These are phyloP conservation scores for Hestina assimilis DNA, from an alignment of 1,140 invertebrate species.

Conservation along the genomic window DNA sequence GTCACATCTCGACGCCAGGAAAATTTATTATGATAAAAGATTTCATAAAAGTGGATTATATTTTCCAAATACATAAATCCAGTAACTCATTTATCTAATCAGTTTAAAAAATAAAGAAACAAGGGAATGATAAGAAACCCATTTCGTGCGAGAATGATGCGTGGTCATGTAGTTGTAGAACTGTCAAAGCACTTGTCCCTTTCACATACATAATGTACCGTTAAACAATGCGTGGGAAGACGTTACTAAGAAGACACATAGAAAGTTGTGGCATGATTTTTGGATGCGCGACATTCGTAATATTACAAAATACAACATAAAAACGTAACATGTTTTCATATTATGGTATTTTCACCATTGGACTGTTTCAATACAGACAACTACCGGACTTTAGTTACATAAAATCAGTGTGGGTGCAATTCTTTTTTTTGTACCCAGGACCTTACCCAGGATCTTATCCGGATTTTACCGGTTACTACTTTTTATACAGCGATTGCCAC, in stretches of 20 bases:
- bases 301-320: conserved; percentile 27
- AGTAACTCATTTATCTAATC: not conserved
- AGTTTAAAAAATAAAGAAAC: conserved; percentile 1
- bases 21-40: no score
- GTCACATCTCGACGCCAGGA: no score
- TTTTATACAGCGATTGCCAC: no score
- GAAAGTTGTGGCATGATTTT: conserved; percentile 50
- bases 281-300: conserved; percentile 14
- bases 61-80: no score
- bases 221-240: conserved; percentile 61
- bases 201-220: conserved; percentile 36
- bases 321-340: conserved; percentile 15
- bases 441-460: no score
- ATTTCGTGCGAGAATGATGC: conserved; percentile 19
- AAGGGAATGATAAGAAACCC: not conserved
- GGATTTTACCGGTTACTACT: no score
- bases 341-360: no score
- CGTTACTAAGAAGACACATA: conserved; percentile 39
- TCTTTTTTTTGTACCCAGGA: no score
- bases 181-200: conserved; percentile 36
- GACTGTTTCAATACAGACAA: no score
- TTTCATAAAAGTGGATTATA: no score
- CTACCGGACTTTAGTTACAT: no score
- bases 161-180: conserved; percentile 6
- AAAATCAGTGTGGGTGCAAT: no score